Evolutionary conservation across 2,888 invertebrate genomes (phyloP), one percentile per base, ranked within the genome.

Genomic region (Himalopsyche japonica): DNA sequence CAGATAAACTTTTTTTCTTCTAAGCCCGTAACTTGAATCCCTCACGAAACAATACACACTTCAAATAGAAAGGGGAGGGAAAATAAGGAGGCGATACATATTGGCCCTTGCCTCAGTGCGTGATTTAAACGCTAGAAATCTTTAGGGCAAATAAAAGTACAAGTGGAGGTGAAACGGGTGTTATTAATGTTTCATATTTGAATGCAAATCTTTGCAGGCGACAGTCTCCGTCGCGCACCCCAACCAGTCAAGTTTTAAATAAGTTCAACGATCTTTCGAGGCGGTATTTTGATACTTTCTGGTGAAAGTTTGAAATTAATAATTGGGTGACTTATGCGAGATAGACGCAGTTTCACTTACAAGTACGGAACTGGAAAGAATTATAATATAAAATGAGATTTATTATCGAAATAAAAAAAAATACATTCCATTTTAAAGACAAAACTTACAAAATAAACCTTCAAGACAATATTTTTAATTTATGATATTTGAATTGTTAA

Each of bases 81-180:
- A 70, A 70, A 30, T 70, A 70, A 70, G 70, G 70, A 30, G 70
- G 27, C 48, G 48, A 47, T 48, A 80, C 48, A 80, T 49, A 80
- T 80, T 49, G 80, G 80, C 48, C 47, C 80, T 27, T 20, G 64
- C 81, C 34, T 81, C 32, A 64, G 81, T 81, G 57, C 70, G 81
- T 81, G 81, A 81, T 81, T 81, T 81, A 34, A 80, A 48, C 24
- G 81, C 81, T 34, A 81, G 30, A 70, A 70, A 70, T 70, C 70
- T 70, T 70, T 70, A 70, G 70, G 30, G 70, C 70, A 70, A 70
- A 70, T 70, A 70, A 70, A 70, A 70, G 70, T 30, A 27, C 70
- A 27, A 70, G 27, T 70, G 70, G 70, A 70, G 20, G 70, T 70
- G 70, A 70, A 70, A 27, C 70, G 70, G 70, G 24, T 70, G 70